Evolutionary conservation across 2,888 invertebrate species (phyloP).

Genomic region (Pristionchus exspectatus): DNA sequence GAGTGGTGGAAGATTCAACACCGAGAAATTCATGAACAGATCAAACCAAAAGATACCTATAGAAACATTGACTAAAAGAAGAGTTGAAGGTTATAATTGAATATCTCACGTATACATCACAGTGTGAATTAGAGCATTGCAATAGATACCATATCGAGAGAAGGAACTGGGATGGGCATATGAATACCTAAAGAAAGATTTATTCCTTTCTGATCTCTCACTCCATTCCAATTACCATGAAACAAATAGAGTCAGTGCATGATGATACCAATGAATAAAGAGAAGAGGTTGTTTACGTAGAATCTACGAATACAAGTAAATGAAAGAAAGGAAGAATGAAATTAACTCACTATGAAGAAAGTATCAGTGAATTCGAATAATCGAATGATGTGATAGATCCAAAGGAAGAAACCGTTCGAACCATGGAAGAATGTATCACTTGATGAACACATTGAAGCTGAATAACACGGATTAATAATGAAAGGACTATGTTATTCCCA

Average conservation of each 20-base stretch:
- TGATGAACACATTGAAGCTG: neutral
- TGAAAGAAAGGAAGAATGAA: neutral
- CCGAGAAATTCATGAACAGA: neutral
- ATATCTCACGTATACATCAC: slow-evolving; percentile 10
- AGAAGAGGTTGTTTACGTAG: slow-evolving; percentile 6
- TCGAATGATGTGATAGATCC: neutral
- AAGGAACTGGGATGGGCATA: neutral
- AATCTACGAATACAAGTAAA: neutral
- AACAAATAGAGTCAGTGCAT: neutral
- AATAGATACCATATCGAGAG: slow-evolving; percentile 6
- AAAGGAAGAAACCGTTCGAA: neutral
- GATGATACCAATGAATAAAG: slow-evolving; percentile 7
- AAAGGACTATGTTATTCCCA: neutral
- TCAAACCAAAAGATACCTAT: neutral
- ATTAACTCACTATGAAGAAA: neutral
- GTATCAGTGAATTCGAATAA: slow-evolving; percentile 13
- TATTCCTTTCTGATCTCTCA: neutral
- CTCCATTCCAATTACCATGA: neutral
- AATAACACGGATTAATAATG: neutral
- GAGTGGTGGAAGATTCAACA: neutral
- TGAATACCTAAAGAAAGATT: neutral
- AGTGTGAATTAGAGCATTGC: neutral
- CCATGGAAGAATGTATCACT: slow-evolving; percentile 19
- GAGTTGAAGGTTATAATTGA: neutral
- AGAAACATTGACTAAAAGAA: neutral